Conservation (phyloP, 2,113 vertebrate genomes). For the Dermatemys mawii region DNA sequence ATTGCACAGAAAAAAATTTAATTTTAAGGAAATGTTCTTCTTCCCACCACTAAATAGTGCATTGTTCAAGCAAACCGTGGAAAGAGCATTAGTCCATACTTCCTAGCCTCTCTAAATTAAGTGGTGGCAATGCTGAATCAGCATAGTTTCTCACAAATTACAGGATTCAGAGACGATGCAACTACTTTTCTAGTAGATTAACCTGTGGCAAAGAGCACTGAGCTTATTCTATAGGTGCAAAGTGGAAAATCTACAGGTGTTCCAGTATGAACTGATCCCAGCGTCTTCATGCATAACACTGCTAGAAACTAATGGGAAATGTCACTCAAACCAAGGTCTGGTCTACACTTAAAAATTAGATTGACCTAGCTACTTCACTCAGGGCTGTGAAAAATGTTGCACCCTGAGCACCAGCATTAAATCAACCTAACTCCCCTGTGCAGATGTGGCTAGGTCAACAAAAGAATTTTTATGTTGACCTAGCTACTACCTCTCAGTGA, state of each 20-base stretch:
- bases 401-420: too few species aligned
- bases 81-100: background rate
- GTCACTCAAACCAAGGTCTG: background rate
- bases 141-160: background rate
- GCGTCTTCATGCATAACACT: too few species aligned
- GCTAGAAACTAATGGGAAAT: background rate
- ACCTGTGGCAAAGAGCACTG: too few species aligned
- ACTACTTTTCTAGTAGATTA: too few species aligned
- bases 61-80: background rate
- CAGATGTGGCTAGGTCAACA: too few species aligned
- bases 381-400: too few species aligned
- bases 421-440: too few species aligned
- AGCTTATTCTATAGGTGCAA: background rate
- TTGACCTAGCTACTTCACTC: too few species aligned
- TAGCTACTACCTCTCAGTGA: too few species aligned
- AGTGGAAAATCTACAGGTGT: background rate
- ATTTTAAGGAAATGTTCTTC: background rate
- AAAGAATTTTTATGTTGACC: too few species aligned
- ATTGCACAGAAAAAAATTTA: background rate
- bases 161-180: too few species aligned
- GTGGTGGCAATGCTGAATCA: background rate
- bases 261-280: background rate
- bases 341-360: too few species aligned
- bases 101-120: background rate
- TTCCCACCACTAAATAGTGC: background rate